Evolutionary conservation across 2,888 invertebrate genomes (phyloP).

Genomic region (Tetheella fluctuosa): DNA sequence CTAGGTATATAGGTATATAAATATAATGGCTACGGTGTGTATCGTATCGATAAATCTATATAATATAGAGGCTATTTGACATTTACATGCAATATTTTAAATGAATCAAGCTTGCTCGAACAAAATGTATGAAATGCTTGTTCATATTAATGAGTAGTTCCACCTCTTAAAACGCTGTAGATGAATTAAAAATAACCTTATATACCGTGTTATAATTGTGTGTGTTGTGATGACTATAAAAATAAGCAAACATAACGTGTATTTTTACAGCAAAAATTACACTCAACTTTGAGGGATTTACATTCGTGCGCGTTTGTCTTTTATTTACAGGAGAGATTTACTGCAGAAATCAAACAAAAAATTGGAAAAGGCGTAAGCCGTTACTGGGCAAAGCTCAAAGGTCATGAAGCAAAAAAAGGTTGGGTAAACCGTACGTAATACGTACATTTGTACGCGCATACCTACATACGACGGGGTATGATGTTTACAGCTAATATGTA

Average conservation of each 20-base stretch:
- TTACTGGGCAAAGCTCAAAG: slow-evolving; percentile 20
- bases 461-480: background rate
- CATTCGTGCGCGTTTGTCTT: slow-evolving; percentile 15
- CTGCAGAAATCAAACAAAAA: slow-evolving; percentile 28
- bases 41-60: too few species aligned
- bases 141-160: too few species aligned
- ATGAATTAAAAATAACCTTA: too few species aligned
- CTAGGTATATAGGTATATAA: too few species aligned
- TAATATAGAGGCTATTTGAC: too few species aligned
- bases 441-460: slow-evolving; percentile 6
- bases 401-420: slow-evolving; percentile 14
- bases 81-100: too few species aligned
- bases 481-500: slow-evolving; percentile 10
- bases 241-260: background rate
- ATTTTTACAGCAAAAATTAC: background rate
- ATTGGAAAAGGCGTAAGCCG: slow-evolving; percentile 30
- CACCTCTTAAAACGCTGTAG: too few species aligned
- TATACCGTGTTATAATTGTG: background rate
- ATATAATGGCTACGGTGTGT: too few species aligned
- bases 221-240: background rate
- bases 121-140: too few species aligned
- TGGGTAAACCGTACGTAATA: background rate
- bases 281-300: slow-evolving; percentile 1
- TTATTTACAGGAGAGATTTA: slow-evolving; percentile 28
- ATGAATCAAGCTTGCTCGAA: too few species aligned